Evolutionary conservation across 2,113 vertebrate species (phyloP), one percentile per base, ranked within the genome.

Genomic region (Aspiorhynchus laticeps): DNA sequence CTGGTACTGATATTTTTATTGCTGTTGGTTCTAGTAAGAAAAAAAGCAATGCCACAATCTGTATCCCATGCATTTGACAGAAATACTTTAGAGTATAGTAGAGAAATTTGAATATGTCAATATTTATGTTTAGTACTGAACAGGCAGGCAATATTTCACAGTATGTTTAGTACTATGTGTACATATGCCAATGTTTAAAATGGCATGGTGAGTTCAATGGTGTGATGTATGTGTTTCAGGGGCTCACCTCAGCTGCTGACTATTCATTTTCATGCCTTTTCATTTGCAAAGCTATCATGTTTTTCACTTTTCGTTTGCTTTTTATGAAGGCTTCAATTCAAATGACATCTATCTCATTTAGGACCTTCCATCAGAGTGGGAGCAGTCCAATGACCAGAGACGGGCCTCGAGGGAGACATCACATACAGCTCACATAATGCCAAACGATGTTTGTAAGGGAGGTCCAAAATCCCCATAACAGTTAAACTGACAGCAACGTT

Each of bases 401-500:
- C 7, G 5, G 17, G 63, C 83, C 83, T 56, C 24, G 2, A 28
- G 77, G 82, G 59, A 87, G 4, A 31, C 59, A 78, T 80, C 53
- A 85, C 59, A 78, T 31, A 15, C 65, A 31, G 41, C 48, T 48
- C 77, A 71, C 51, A 76, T 78, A 80, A 41, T 77, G 26, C 38
- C 84, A 75, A 84, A 76, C 21, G 38, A 69, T 63, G 41, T 31
- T 73, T 80, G 43, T 41, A 48, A 85, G 82, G 75, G 61, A 65
- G 80, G 56, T 82, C 69, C 46, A 26, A 81, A 87, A 77, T 85
- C 51, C 84, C 61, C 83, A 87, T 21, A 78, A 80, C 21, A 85
- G 51, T 26, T 75, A 76, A 89, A 89, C 85, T 80, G 82, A 83
- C 69, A 41, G 84, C 76, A 31, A 69, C 80, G 10, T 65, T 53